Evolutionary conservation across 2,888 invertebrate genomes (phyloP).

Genomic region (Muscina levida): DNA sequence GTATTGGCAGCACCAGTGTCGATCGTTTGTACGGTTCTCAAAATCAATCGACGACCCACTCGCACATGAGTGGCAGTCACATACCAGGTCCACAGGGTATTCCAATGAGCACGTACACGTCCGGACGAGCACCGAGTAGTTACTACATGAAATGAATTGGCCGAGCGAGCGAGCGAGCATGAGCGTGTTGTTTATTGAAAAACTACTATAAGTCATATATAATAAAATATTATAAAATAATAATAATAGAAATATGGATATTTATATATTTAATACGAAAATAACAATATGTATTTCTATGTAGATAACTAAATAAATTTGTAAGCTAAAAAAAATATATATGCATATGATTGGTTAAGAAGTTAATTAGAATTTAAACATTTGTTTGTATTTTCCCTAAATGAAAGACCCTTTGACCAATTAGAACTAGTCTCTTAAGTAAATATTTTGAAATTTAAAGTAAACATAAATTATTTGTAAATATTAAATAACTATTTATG

Average conservation of each 20-base stretch:
- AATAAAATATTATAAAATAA: not conserved
- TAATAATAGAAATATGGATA: not conserved
- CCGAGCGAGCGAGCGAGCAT: not conserved
- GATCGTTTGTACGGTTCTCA: constrained; percentile 80
- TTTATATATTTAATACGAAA: not conserved
- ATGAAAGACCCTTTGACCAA: not conserved
- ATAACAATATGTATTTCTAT: too few species aligned
- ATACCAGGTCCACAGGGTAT: constrained; percentile 85
- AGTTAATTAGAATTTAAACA: too few species aligned
- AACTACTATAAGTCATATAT: constrained; percentile 32
- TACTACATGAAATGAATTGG: constrained; percentile 78
- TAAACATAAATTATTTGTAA: constrained; percentile 5
- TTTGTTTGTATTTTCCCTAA: too few species aligned
- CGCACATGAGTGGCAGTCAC: constrained; percentile 71
- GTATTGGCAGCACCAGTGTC: constrained; percentile 77
- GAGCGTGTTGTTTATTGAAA: not conserved
- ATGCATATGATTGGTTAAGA: too few species aligned
- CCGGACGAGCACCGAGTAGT: constrained; percentile 85
- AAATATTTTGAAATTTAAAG: constrained; percentile 45
- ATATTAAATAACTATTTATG: constrained; percentile 20
- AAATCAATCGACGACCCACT: constrained; percentile 75
- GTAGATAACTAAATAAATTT: not conserved
- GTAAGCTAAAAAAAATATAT: too few species aligned
- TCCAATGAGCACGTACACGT: constrained; percentile 91
- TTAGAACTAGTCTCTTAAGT: constrained; percentile 60